A percentile compares a stretch with the other conserved stretches of the same genome.
phyloP scores from a whole-genome alignment of 2,797 vertebrate species.

The Sebastes cheni region DNA sequence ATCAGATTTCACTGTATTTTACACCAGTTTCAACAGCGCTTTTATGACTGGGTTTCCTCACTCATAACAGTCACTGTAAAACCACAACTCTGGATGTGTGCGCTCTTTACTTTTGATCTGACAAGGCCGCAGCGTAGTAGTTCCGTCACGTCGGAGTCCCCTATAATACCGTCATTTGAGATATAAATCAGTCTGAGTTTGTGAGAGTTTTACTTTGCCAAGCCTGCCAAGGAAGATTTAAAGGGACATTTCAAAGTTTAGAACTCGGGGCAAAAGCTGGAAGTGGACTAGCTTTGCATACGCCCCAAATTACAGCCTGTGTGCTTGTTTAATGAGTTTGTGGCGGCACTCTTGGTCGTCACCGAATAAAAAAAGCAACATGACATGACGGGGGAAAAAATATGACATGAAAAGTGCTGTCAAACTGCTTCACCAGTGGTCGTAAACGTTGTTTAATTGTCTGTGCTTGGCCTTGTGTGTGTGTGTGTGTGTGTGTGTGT shows the following conservation, averaged over 20 bases:
- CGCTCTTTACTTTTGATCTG: constrained; percentile 54
- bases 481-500: neutral
- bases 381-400: constrained; percentile 59
- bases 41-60: constrained; percentile 51
- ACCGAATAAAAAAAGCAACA: constrained; percentile 46
- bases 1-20: constrained; percentile 63
- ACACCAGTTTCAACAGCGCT: constrained; percentile 47
- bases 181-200: constrained; percentile 59
- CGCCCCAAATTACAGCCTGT: constrained; percentile 47
- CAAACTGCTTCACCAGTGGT: constrained; percentile 43
- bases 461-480: constrained; percentile 33
- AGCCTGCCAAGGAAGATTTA: constrained; percentile 56
- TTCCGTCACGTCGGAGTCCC: constrained; percentile 47
- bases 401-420: constrained; percentile 64
- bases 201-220: constrained; percentile 41
- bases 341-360: constrained; percentile 25
- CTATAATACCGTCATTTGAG: constrained; percentile 38
- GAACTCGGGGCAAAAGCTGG: constrained; percentile 8
- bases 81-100: constrained; percentile 30
- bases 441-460: constrained; percentile 73
- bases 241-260: constrained; percentile 49
- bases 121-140: constrained; percentile 28
- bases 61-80: constrained; percentile 50
- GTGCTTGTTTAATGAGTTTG: constrained; percentile 57
- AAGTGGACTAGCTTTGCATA: constrained; percentile 37